Evolutionary conservation across 2,888 invertebrate genomes (phyloP).

Genomic region (Linyphia triangularis): DNA sequence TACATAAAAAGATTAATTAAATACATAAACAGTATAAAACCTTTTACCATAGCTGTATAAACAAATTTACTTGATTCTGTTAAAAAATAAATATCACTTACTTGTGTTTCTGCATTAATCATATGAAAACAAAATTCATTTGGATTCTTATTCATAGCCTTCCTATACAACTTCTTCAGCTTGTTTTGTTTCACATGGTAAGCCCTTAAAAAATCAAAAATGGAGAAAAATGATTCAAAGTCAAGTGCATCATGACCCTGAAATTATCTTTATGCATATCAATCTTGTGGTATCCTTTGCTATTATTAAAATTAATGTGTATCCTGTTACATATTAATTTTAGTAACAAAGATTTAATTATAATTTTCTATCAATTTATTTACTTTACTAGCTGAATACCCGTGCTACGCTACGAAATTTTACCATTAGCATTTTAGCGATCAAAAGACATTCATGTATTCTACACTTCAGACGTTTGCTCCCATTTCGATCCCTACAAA

Average conservation of each 20-base stretch:
- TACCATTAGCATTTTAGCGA: no score
- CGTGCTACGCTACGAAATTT: no score
- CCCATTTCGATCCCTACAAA: no score
- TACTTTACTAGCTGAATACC: no score
- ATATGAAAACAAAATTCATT: slow-evolving; percentile 99
- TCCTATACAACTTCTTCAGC: slow-evolving; percentile 88
- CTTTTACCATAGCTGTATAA: neutral
- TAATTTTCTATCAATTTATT: no score
- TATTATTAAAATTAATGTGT: neutral
- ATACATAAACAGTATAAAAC: neutral
- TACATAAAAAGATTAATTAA: neutral
- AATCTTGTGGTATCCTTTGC: no score
- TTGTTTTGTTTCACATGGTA: slow-evolving; percentile 88
- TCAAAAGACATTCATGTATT: no score
- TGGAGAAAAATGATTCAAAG: neutral
- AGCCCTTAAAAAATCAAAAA: slow-evolving; percentile 81
- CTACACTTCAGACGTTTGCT: no score
- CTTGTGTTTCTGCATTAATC: slow-evolving; percentile 89
- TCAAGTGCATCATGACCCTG: no score
- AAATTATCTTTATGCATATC: no score
- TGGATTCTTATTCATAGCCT: slow-evolving; percentile 94
- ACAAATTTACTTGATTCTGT: slow-evolving; percentile 1
- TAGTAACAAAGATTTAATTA: no score
- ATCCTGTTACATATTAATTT: no score
- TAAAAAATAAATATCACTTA: slow-evolving; percentile 73